These are phyloP conservation scores for Caenorhabditis sp. DNA, from an alignment of 2,888 invertebrate species.

Conservation along the genomic window DNA sequence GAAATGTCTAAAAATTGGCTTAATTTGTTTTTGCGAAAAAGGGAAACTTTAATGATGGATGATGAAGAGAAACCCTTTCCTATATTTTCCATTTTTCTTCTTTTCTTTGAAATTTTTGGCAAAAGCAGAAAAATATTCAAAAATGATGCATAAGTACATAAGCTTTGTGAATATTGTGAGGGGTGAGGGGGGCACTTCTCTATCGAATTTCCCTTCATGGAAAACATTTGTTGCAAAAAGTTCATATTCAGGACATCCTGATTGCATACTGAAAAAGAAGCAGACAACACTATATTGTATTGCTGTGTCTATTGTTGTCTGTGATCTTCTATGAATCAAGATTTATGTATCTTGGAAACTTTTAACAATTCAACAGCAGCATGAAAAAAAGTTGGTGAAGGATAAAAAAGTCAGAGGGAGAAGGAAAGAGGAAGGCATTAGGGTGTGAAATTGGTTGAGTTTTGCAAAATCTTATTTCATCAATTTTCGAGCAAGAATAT, in stretches of 20 bases:
- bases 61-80: slow-evolving; percentile 1
- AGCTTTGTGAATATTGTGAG: slow-evolving; percentile 8
- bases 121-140: too few species aligned
- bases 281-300: too few species aligned
- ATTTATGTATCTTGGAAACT: too few species aligned
- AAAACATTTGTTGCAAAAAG: not conserved
- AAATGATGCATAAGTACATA: slow-evolving; percentile 1
- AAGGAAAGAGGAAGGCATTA: not conserved
- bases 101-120: too few species aligned
- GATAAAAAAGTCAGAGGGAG: not conserved
- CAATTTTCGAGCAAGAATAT: not conserved
- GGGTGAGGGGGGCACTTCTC: slow-evolving; percentile 16
- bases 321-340: too few species aligned
- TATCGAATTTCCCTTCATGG: slow-evolving; percentile 43
- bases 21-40: slow-evolving; percentile 29
- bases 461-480: not conserved
- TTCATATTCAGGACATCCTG: too few species aligned
- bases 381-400: not conserved
- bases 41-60: slow-evolving; percentile 15
- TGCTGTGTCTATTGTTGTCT: too few species aligned
- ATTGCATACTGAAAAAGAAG: too few species aligned
- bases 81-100: not conserved
- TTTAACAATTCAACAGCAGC: too few species aligned
- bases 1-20: slow-evolving; percentile 35
- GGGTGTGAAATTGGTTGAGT: slow-evolving; percentile 14